Conservation (phyloP, 2,113 vertebrate genomes). For the Hiodon tergisus region DNA sequence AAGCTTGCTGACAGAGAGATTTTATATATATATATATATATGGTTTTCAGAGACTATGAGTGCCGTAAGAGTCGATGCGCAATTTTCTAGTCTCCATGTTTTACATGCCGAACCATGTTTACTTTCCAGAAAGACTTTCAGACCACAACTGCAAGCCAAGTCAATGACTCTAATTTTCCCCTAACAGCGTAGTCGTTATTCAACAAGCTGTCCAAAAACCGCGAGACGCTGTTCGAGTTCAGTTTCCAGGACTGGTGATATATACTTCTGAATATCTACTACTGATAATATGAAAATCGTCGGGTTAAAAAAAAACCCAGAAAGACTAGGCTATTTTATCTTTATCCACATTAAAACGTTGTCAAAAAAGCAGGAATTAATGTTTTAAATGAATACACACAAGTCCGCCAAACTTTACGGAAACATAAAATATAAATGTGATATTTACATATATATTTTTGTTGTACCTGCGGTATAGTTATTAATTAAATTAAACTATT, state of each 20-base stretch:
- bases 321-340: not conserved
- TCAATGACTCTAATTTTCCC: constrained; percentile 28
- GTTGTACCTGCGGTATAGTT: not conserved
- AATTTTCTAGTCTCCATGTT: not conserved
- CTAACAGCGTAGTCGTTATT: not conserved
- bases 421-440: not conserved
- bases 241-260: not conserved
- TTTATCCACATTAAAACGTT: not conserved
- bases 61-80: not conserved
- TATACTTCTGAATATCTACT: not conserved
- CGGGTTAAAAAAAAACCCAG: not conserved
- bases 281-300: not conserved
- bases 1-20: not conserved
- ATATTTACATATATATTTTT: not conserved
- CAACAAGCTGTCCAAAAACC: not conserved
- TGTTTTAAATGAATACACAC: not conserved
- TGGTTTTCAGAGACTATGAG: not conserved
- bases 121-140: constrained; percentile 1
- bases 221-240: not conserved
- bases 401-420: not conserved
- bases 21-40: not conserved
- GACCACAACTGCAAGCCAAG: constrained; percentile 6
- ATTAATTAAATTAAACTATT: not conserved
- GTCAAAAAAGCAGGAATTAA: not conserved
- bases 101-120: not conserved